Base-by-base conservation (phyloP, 2,888 invertebrate genomes). In the Erebia ligea region DNA sequence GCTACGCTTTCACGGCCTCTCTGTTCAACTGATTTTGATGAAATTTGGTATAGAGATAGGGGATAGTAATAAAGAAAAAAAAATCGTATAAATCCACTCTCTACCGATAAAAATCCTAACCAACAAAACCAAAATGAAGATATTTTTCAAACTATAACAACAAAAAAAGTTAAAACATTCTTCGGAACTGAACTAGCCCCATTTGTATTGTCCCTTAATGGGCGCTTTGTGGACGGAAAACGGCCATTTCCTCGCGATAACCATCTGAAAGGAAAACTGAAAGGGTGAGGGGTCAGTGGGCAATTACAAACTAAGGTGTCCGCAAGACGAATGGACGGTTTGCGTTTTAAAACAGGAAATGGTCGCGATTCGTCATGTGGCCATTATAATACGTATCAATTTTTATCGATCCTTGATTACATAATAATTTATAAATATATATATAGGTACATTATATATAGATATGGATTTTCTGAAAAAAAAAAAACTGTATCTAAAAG, bases 171-270 rank as follows among this genome's bases (percentile, higher is more conserved):
- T 71, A 67, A 69, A 69, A 75, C 69, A 74, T 72, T 67, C 67
- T 73, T 74, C 67, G 67, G 65, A 73, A 64, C 72, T 72, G 62
- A 87, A 88, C 84, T 86, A 82, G 89, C 86, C 72, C 92, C 92
- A 92, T 92, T 92, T 90, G 87, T 82, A 86, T 88, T 90, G 90
- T 90, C 84, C 83, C 85, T 87, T 92, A 93, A 93, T 93, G 93
- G 90, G 78, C 79, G 82, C 82, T 84, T 88, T 89, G 91, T 90
- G 91, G 91, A 86, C 92, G 93, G 93, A 92, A 93, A 93, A 87
- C 91, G 92, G 84, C 88, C 91, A 93, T 93, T 93, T 93, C 93
- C 93, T 92, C 82, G 83, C 88, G 92, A 92, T 92, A 92, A 90
- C 87, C 89, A 92, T 92, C 92, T 91, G 88, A 91, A 93, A 92